Conservation (phyloP, 2,113 vertebrate genomes). For the Corythoichthys haematopterus region DNA sequence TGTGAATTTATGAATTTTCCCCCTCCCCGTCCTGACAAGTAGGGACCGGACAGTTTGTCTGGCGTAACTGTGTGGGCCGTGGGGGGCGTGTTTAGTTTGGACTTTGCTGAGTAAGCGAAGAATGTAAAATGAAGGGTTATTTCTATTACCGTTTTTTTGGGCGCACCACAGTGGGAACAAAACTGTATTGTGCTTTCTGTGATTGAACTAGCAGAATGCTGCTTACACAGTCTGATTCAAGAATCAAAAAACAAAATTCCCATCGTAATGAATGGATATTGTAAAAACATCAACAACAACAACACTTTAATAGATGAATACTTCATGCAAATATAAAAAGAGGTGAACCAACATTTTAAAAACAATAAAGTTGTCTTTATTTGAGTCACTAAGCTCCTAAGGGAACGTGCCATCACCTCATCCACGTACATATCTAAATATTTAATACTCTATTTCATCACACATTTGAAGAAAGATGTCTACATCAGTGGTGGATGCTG, state of each 20-base stretch:
- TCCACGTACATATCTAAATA: no score
- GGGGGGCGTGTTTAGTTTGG: constrained; percentile 1
- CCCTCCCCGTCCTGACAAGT: not conserved
- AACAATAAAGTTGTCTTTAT: no score
- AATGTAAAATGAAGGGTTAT: not conserved
- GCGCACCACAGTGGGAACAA: not conserved
- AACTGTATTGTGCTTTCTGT: not conserved
- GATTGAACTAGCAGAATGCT: not conserved
- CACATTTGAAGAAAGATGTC: no score
- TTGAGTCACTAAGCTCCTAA: no score
- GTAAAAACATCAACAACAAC: not conserved
- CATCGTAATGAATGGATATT: not conserved
- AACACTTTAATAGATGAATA: no score
- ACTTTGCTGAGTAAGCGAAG: not conserved
- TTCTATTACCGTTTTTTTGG: not conserved
- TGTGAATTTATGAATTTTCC: not conserved
- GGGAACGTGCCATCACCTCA: no score
- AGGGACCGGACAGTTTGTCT: not conserved
- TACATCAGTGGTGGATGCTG: no score
- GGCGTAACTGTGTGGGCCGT: not conserved
- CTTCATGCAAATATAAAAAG: no score
- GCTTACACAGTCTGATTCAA: not conserved
- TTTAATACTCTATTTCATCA: no score
- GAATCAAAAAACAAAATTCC: not conserved
- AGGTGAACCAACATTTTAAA: no score